These are phyloP conservation scores for Drosophila tripunctata DNA, from an alignment of 2,888 invertebrate species.

Conservation along the genomic window DNA sequence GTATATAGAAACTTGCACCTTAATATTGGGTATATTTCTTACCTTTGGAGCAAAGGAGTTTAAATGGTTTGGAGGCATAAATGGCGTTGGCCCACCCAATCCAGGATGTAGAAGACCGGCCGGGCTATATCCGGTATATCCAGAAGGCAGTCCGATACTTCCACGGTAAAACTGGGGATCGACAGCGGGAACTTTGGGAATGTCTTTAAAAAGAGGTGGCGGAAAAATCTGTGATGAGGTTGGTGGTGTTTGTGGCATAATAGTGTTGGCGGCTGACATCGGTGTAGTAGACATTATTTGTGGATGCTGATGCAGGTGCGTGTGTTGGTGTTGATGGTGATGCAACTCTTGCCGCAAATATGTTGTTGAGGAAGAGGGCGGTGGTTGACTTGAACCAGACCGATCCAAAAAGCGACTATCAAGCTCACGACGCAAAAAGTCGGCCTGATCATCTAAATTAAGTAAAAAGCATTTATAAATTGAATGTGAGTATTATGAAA, in stretches of 20 bases:
- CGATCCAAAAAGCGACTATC: constrained; percentile 96
- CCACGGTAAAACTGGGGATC: constrained; percentile 92
- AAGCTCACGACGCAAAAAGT: constrained; percentile 93
- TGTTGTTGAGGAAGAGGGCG: constrained; percentile 84
- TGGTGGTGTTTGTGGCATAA: constrained; percentile 86
- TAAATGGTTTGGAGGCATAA: constrained; percentile 94
- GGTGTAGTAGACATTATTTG: constrained; percentile 88
- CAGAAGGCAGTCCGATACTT: constrained; percentile 88
- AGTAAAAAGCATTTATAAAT: constrained; percentile 1
- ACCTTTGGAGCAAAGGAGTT: constrained; percentile 96
- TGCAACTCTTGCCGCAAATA: constrained; percentile 94
- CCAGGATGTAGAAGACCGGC: constrained; percentile 91
- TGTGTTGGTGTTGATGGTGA: constrained; percentile 96
- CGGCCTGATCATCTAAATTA: constrained; percentile 88
- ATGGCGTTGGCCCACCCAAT: constrained; percentile 91
- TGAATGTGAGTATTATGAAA: neutral
- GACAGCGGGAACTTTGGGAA: constrained; percentile 92
- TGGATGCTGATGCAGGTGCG: constrained; percentile 94
- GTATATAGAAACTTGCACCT: no score
- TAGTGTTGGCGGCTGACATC: constrained; percentile 43
- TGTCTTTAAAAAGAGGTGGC: constrained; percentile 93
- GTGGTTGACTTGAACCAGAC: constrained; percentile 87
- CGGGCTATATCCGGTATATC: constrained; percentile 91
- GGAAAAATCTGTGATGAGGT: constrained; percentile 85
- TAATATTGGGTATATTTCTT: constrained; percentile 60